Evolutionary conservation across 2,888 invertebrate genomes (phyloP).

Genomic region (Hoplodrina ambigua): DNA sequence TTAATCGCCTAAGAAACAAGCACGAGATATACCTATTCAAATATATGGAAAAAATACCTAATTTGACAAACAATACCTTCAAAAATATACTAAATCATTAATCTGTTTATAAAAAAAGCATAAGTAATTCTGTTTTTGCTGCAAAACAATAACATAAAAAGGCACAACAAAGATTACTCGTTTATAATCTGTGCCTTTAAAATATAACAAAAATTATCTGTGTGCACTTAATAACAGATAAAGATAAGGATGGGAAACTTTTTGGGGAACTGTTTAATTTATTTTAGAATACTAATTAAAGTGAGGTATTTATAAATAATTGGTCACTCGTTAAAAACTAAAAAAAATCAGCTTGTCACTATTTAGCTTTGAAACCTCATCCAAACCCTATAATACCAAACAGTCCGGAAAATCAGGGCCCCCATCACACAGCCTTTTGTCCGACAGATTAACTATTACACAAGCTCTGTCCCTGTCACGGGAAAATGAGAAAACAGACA

Average conservation of each 20-base stretch:
- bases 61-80: no score
- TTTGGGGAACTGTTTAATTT: not conserved
- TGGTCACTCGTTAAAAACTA: no score
- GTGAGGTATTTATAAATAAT: no score
- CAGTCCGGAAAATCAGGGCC: not conserved
- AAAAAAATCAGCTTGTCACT: no score
- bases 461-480: not conserved
- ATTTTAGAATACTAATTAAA: not conserved
- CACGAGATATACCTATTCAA: no score
- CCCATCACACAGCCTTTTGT: not conserved
- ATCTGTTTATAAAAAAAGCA: no score
- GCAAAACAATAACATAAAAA: no score
- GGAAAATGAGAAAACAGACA: constrained; percentile 19
- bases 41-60: no score
- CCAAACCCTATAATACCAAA: not conserved
- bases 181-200: not conserved
- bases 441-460: constrained; percentile 6
- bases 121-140: no score
- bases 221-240: not conserved
- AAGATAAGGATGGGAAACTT: not conserved
- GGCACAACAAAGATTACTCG: not conserved
- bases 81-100: no score
- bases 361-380: not conserved
- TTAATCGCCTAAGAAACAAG: no score
- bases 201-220: not conserved